These are phyloP conservation scores for Meghimatium bilineatum DNA, from an alignment of 2,888 invertebrate genomes.

Conservation along the genomic window DNA sequence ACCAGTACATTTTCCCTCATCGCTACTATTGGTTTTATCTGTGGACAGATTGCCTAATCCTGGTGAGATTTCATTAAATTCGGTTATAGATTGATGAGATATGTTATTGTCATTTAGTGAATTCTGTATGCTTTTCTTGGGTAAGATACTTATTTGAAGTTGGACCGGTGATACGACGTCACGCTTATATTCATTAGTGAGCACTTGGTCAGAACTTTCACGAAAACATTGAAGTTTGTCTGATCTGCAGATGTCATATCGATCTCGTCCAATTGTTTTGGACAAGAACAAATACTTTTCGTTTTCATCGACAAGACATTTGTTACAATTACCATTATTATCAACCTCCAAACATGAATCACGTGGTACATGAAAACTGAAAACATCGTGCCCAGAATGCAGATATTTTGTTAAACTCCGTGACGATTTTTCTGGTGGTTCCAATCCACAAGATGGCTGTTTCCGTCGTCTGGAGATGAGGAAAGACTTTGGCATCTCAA, in stretches of 20 bases:
- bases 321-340: background rate
- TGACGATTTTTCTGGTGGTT: conserved; percentile 4
- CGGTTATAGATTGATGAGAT: background rate
- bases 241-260: background rate
- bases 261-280: background rate
- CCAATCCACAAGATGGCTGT: background rate
- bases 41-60: background rate
- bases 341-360: background rate
- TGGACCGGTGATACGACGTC: background rate
- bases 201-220: background rate
- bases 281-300: background rate
- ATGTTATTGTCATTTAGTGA: background rate
- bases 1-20: background rate
- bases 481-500: conserved; percentile 34
- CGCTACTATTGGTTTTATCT: background rate
- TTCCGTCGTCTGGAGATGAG: conserved; percentile 23
- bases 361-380: background rate
- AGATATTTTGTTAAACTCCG: background rate
- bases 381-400: background rate
- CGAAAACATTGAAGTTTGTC: background rate
- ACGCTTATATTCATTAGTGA: background rate
- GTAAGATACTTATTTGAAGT: background rate
- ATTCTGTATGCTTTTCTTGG: background rate
- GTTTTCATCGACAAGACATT: background rate
- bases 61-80: background rate